Evolutionary conservation across 2,113 vertebrate genomes (phyloP), one percentile per base, ranked within the genome.

Genomic region (Planiliza haematocheilus): DNA sequence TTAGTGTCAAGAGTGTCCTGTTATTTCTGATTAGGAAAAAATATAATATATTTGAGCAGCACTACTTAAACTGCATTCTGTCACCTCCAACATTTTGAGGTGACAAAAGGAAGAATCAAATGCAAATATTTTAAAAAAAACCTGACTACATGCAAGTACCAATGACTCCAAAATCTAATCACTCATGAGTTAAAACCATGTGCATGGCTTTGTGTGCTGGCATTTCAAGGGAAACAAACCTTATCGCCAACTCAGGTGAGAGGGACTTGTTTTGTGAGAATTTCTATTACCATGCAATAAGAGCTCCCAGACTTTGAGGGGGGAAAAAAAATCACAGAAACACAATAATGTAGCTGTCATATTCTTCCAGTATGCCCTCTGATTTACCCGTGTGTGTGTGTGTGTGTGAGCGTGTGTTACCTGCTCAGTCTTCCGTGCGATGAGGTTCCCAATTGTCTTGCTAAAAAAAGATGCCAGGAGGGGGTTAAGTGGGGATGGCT

Each of bases 391-490:
- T 36, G 12, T 52, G 55, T 10, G 64, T 8, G 20, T 10, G 50
- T 52, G 45, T 52, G 34, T 21, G 38, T 16, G 50, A 8, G 34
- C 11, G 53, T 41, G 20, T 50, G 48, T 79, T 82, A 99, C 97
- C 96, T 99, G 97, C 20, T 99, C 97, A 0, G 97, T 97, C 91
- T 98, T 99, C 10, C 97, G 94, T 38, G 96, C 95, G 42, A 99
- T 97, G 84, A 99, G 95, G 81, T 95, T 97, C 69, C 97, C 97
- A 30, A 98, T 95, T 59, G 97, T 97, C 92, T 99, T 99, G 94
- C 97, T 99, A 88, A 99, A 98, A 92, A 99, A 99, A 70, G 97
- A 98, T 75, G 97, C 97, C 13, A 99, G 95, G 82, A 99, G 93
- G 24, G 97, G 97, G 83, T 99, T 99, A 65, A 99, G 90, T 0